Evolutionary conservation across 2,888 invertebrate species (phyloP).

Genomic region (Drosophila affinis): DNA sequence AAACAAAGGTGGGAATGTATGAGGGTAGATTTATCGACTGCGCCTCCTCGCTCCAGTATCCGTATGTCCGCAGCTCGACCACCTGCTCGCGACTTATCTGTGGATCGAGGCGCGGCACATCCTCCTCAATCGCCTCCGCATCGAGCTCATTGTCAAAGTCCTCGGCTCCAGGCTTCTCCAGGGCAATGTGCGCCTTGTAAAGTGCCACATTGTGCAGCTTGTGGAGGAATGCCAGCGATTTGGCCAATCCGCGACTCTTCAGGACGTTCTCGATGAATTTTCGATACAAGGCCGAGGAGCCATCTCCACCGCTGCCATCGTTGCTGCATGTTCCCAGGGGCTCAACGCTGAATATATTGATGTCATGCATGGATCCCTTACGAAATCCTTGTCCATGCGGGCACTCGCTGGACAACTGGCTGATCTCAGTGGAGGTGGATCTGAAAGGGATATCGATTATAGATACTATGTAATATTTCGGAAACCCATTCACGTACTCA

Average conservation of each 20-base stretch:
- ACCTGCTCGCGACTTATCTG: slow-evolving; percentile 82
- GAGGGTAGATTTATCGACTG: slow-evolving; percentile 92
- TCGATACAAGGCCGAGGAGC: slow-evolving; percentile 86
- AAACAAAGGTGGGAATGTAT: slow-evolving; percentile 93
- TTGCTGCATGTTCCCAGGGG: slow-evolving; percentile 85
- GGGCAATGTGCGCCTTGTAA: slow-evolving; percentile 88
- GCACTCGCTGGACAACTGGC: slow-evolving; percentile 77
- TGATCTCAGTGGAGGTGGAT: slow-evolving; percentile 81
- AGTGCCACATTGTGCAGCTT: slow-evolving; percentile 88
- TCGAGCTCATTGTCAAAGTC: slow-evolving; percentile 81
- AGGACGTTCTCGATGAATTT: slow-evolving; percentile 94
- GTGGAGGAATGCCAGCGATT: slow-evolving; percentile 91
- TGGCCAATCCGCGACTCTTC: slow-evolving; percentile 93
- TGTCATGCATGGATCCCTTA: slow-evolving; percentile 80
- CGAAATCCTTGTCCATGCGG: slow-evolving; percentile 60
- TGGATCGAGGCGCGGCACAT: slow-evolving; percentile 81
- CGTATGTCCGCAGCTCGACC: slow-evolving; percentile 85
- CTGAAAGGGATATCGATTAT: slow-evolving; percentile 40
- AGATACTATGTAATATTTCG: not conserved
- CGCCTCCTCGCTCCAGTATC: slow-evolving; percentile 91
- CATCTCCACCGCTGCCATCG: slow-evolving; percentile 84
- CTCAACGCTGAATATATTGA: slow-evolving; percentile 85
- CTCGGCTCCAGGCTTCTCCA: slow-evolving; percentile 85
- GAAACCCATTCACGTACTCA: slow-evolving; percentile 71
- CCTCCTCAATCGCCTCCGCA: slow-evolving; percentile 84